phyloP scores from a whole-genome alignment of 2,888 invertebrate genomes.

The Tholera decimalis region DNA sequence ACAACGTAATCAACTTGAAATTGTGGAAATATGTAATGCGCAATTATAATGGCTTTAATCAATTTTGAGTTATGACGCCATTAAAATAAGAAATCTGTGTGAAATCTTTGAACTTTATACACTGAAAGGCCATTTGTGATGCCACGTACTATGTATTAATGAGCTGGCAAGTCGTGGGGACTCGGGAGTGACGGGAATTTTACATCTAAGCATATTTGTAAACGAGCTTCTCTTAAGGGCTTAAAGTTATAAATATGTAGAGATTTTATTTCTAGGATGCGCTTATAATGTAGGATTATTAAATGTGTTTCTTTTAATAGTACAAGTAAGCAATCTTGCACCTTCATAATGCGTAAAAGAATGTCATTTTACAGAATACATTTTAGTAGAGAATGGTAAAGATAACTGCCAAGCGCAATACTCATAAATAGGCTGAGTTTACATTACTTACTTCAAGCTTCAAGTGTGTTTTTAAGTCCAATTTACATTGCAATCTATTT shows the following conservation, averaged over 20 bases:
- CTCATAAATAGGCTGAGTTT: neutral
- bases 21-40: constrained; percentile 15
- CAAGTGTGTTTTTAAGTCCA: no score
- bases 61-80: constrained; percentile 37
- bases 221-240: constrained; percentile 57
- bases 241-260: constrained; percentile 71
- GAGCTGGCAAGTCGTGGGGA: constrained; percentile 21
- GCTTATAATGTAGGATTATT: constrained; percentile 33
- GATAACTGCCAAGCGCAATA: neutral
- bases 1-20: constrained; percentile 14
- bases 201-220: constrained; percentile 28
- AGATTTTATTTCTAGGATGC: constrained; percentile 68
- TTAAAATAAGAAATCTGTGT: constrained; percentile 30
- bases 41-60: constrained; percentile 39
- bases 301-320: constrained; percentile 12
- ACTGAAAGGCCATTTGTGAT: constrained; percentile 20
- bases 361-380: constrained; percentile 1
- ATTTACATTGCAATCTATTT: no score
- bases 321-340: neutral
- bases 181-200: constrained; percentile 19
- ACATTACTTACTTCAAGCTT: constrained; percentile 3
- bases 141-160: constrained; percentile 5
- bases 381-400: neutral
- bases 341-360: constrained; percentile 8
- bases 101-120: constrained; percentile 44